phyloP scores from a whole-genome alignment of 35 echinoderm and acorn worm genomes.

The Ophiothrix spiculata region DNA sequence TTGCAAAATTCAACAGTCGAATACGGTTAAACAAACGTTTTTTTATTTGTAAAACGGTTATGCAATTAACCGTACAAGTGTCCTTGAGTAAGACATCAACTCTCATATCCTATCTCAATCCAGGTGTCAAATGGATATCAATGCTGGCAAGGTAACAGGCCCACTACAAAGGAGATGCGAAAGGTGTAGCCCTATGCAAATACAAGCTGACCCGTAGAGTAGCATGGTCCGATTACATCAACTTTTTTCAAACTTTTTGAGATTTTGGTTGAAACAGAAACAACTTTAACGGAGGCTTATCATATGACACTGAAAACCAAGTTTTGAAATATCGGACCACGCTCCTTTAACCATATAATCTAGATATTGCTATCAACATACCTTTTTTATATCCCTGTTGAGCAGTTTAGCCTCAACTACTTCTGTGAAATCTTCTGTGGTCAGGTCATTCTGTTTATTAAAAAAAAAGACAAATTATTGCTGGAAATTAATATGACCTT shows the following conservation, averaged over 20 bases:
- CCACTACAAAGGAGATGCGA: neutral
- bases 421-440: constrained; percentile 10
- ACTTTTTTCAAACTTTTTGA: no score
- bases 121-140: no score
- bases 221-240: no score
- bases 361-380: neutral
- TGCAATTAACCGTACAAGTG: no score
- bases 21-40: no score
- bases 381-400: constrained; percentile 12
- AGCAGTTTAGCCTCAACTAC: neutral
- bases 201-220: neutral
- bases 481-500: neutral
- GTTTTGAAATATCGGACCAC: no score
- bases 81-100: no score
- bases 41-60: no score
- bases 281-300: neutral
- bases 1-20: no score
- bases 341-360: no score
- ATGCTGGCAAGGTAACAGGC: neutral
- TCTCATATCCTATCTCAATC: neutral
- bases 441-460: neutral
- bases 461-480: neutral
- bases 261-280: neutral
- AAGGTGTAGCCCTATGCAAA: neutral
- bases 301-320: no score